Conservation (phyloP, 2,113 vertebrate genomes). For the Terrapene triunguis region DNA sequence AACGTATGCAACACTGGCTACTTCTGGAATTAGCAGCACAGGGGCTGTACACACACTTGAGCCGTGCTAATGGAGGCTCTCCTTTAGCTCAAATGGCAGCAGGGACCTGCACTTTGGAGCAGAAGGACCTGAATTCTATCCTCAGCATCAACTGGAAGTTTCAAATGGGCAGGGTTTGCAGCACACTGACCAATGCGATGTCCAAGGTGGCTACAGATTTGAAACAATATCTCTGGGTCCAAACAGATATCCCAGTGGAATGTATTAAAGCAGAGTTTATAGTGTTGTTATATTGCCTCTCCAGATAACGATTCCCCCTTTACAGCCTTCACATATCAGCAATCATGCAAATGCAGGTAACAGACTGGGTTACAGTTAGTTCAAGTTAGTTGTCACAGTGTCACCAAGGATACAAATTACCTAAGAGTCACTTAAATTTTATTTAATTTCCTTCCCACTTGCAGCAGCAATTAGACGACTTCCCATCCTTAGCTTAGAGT, state of each 20-base stretch:
- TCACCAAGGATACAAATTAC: not conserved
- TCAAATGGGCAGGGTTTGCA: accelerated
- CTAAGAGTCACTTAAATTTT: not conserved
- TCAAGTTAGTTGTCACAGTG: not conserved
- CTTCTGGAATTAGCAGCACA: not conserved
- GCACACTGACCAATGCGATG: not conserved
- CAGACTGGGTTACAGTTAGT: not conserved
- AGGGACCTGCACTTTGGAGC: not conserved
- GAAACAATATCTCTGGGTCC: not conserved
- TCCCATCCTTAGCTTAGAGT: not conserved
- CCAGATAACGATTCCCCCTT: not conserved
- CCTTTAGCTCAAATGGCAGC: accelerated
- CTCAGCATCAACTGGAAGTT: not conserved
- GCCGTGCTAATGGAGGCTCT: accelerated
- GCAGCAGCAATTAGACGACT: not conserved
- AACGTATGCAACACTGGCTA: not conserved
- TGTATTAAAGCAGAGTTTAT: not conserved
- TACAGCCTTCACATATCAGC: not conserved
- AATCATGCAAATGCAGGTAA: not conserved
- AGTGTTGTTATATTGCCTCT: not conserved
- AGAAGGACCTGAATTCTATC: not conserved
- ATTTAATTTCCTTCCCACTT: not conserved
- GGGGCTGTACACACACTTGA: slow-evolving; percentile 4
- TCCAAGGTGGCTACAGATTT: not conserved
- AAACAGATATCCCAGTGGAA: not conserved